These are phyloP conservation scores for Atta texana DNA, from an alignment of 1,140 invertebrate species.

Conservation along the genomic window DNA sequence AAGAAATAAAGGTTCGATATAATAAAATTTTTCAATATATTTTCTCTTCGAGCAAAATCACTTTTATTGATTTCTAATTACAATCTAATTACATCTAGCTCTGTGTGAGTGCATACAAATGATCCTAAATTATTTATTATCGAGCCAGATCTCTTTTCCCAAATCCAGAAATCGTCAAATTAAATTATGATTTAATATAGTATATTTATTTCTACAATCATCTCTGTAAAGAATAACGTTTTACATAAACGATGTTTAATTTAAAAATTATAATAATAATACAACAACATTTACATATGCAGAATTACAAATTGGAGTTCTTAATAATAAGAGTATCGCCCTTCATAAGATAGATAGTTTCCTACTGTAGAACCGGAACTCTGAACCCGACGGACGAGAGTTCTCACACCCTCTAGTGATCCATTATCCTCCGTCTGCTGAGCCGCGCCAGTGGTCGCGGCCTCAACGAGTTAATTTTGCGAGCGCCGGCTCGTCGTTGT, in stretches of 20 bases:
- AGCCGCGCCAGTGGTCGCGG: conserved; percentile 32
- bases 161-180: neutral
- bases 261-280: neutral
- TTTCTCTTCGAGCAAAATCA: neutral
- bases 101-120: too few relatives aligned
- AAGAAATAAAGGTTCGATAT: too few relatives aligned
- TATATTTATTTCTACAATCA: neutral
- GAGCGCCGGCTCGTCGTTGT: conserved; percentile 61
- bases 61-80: neutral
- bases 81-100: neutral
- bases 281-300: too few relatives aligned
- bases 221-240: neutral
- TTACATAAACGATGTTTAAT: neutral
- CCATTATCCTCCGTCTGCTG: conserved; percentile 56
- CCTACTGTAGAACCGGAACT: neutral
- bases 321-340: neutral
- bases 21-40: neutral
- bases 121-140: neutral
- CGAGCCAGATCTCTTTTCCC: neutral
- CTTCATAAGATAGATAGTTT: conserved; percentile 17
- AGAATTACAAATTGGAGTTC: neutral
- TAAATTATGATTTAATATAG: neutral
- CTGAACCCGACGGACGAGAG: conserved; percentile 4
- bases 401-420: conserved; percentile 51
- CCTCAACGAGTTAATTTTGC: conserved; percentile 69